Evolutionary conservation across 2,113 vertebrate species (phyloP).

Genomic region (Dromiciops gliroides): DNA sequence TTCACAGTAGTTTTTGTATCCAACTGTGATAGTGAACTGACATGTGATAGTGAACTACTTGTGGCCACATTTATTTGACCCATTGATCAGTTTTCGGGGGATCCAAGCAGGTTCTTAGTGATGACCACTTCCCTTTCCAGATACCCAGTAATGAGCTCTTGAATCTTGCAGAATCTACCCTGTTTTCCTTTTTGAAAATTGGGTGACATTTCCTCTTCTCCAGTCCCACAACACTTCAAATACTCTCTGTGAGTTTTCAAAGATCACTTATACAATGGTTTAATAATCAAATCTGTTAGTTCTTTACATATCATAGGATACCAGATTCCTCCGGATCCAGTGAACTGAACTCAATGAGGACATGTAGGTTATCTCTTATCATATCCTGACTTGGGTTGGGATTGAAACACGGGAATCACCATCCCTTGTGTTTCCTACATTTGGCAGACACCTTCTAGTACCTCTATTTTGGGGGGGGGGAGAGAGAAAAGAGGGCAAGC

Average conservation of each 20-base stretch:
- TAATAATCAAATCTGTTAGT: not conserved
- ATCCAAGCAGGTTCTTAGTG: no score
- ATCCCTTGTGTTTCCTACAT: not conserved
- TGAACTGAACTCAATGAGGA: not conserved
- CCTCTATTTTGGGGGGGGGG: not conserved
- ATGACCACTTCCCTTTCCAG: no score
- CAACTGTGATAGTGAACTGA: no score
- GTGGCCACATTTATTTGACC: no score
- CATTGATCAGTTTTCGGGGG: no score
- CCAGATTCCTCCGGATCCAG: not conserved
- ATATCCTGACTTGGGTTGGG: not conserved
- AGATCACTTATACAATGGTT: not conserved
- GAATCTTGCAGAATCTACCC: not conserved
- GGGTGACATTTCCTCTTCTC: no score
- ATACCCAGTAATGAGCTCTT: no score
- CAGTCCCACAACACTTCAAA: not conserved
- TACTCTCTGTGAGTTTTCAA: not conserved
- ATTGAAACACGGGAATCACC: not conserved
- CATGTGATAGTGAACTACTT: no score
- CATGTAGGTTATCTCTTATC: not conserved
- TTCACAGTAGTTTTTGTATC: no score
- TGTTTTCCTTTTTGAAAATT: not conserved
- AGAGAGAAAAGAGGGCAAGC: not conserved
- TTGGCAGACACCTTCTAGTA: not conserved
- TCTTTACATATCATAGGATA: not conserved